Base-by-base conservation (phyloP, 2,113 vertebrate genomes). In the Pantherophis guttatus region DNA sequence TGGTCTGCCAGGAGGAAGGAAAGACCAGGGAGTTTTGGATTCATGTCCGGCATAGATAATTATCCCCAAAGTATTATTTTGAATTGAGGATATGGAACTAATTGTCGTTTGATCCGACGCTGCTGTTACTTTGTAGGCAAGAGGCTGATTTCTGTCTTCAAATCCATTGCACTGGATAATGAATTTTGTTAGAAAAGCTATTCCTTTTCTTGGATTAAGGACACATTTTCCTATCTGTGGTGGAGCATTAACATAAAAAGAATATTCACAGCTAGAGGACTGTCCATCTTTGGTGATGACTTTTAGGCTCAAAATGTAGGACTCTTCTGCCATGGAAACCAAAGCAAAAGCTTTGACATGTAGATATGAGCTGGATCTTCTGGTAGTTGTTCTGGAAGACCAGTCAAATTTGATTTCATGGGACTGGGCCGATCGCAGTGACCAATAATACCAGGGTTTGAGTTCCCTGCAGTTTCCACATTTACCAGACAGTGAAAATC, bases 71-170 rank as follows among this genome's bases (percentile, higher is more conserved):
- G 95, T 96, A 26, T 97, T 97, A 89, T 97, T 92, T 29, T 91
- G 93, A 50, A 98, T 52, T 13, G 97, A 97, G 86, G 39, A 97
- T 91, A 97, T 90, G 15, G 91, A 85, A 55, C 91, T 94, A 3
- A 89, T 92, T 48, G 90, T 2, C 0, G 91, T 57, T 70, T 96
- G 0, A 0, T 96, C 26, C 0, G 97, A 96, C 92, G 96, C 94
- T 81, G 97, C 94, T 23, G 97, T 96, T 52, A 98, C 94, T 95
- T 97, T 98, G 26, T 98, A 98, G 0, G 26, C 95, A 48, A 98
- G 96, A 48, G 97, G 97, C 21, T 26, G 13, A 90, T 98, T 65
- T 58, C 0, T 91, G 52, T 97, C 97, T 29, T 48, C 93, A 94
- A 98, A 98, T 26, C 93, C 53, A 33, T 1, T 55, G 33, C 98